phyloP scores from a whole-genome alignment of 1,140 invertebrate genomes.

The Drosophila simulans region DNA sequence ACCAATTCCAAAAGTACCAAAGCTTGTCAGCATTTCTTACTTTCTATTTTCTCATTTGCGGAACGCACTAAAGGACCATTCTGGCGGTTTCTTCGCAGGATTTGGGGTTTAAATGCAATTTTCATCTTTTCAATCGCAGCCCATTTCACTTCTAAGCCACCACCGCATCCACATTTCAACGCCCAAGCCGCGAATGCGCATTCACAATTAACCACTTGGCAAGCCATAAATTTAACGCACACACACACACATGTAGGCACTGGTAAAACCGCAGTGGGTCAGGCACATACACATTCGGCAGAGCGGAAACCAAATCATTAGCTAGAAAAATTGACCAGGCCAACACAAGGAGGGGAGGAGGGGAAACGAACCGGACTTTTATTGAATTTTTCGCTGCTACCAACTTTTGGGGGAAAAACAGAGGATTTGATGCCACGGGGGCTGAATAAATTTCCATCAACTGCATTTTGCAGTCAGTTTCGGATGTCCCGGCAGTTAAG shows the following conservation, averaged over 20 bases:
- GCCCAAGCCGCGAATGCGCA: conserved; percentile 55
- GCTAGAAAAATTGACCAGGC: conserved; percentile 76
- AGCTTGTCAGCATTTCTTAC: too few relatives aligned
- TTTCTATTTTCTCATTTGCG: background rate
- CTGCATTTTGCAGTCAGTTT: conserved; percentile 38
- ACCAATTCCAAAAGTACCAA: background rate
- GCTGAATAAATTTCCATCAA: conserved; percentile 66
- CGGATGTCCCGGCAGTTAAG: conserved; percentile 53
- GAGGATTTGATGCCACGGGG: conserved; percentile 20
- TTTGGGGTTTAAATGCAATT: background rate
- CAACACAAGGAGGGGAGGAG: conserved; percentile 1
- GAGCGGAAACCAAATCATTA: conserved; percentile 76
- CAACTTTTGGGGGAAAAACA: background rate
- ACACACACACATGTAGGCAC: conserved; percentile 13
- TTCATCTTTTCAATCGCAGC: conserved; percentile 32
- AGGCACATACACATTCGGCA: conserved; percentile 27
- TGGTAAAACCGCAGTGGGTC: conserved; percentile 29
- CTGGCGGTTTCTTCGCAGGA: background rate
- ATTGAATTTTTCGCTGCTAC: conserved; percentile 47
- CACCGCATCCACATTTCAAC: conserved; percentile 56
- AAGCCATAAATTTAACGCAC: conserved; percentile 75
- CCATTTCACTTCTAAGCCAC: conserved; percentile 48
- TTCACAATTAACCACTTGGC: conserved; percentile 80
- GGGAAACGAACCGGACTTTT: conserved; percentile 11
- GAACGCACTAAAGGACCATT: background rate